A percentile compares a stretch with the other conserved stretches of the same genome.
Conservation (phyloP, 2,888 invertebrate species). For the Rotaria macrura region DNA sequence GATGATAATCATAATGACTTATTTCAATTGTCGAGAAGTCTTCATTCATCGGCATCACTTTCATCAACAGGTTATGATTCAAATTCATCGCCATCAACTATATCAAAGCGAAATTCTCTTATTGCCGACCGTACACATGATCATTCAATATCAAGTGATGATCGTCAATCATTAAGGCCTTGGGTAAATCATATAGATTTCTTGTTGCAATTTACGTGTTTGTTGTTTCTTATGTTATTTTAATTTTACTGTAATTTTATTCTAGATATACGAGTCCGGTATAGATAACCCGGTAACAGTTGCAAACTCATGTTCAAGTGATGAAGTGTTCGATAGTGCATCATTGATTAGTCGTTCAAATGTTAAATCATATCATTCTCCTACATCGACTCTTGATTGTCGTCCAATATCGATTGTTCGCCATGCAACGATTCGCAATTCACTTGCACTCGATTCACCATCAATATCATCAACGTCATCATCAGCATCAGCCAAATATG, state of each 20-base stretch:
- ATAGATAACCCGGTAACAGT: background rate
- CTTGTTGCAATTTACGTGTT: no score
- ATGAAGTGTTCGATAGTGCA: background rate
- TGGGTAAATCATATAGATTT: background rate
- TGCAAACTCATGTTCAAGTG: background rate
- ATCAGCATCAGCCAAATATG: background rate
- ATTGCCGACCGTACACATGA: no score
- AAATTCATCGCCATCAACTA: background rate
- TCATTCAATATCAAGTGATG: background rate
- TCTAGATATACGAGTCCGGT: background rate
- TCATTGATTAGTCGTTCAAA: background rate
- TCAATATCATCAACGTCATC: background rate
- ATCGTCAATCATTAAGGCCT: background rate
- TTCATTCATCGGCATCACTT: background rate
- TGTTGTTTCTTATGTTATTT: background rate
- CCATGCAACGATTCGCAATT: background rate
- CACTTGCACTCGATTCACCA: background rate
- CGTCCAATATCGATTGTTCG: background rate
- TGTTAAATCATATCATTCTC: background rate
- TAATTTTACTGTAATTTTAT: no score
- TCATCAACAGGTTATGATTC: conserved; percentile 6
- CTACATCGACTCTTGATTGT: background rate
- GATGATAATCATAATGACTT: no score
- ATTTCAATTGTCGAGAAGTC: background rate
- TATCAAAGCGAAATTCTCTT: background rate